These are phyloP conservation scores for Urocyon cinereoargenteus DNA, from an alignment of 2,797 vertebrate species.

Conservation along the genomic window DNA sequence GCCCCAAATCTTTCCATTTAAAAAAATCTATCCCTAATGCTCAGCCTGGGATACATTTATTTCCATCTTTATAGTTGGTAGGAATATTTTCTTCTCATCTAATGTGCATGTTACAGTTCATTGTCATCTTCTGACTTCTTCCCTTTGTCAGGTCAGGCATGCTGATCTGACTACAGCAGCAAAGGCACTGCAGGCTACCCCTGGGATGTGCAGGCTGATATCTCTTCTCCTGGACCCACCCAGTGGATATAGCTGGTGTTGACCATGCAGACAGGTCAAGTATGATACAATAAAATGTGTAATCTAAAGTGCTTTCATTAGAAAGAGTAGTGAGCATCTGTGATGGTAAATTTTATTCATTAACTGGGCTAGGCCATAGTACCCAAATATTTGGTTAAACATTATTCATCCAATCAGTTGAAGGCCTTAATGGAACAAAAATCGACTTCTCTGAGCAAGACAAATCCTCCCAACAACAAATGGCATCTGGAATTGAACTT, in stretches of 20 bases:
- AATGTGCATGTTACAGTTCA: not conserved
- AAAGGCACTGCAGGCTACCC: rapidly evolving
- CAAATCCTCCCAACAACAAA: not conserved
- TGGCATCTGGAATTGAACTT: not conserved
- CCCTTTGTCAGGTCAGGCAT: not conserved
- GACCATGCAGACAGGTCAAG: not conserved
- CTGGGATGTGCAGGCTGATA: not conserved
- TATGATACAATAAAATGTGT: rapidly evolving
- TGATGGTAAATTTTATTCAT: not conserved
- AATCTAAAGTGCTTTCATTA: not conserved
- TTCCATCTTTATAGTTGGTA: not conserved
- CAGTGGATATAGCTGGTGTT: not conserved
- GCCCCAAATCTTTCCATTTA: not conserved
- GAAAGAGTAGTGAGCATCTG: not conserved
- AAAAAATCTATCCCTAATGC: not conserved
- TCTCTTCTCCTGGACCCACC: not conserved
- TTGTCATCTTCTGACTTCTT: not conserved
- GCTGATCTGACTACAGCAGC: not conserved
- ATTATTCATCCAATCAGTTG: not conserved
- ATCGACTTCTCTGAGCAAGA: not conserved
- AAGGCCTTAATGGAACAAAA: not conserved
- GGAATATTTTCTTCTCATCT: not conserved
- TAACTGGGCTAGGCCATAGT: not conserved
- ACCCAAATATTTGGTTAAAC: not conserved
- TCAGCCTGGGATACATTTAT: too few species aligned